Evolutionary conservation across 2,888 invertebrate genomes (phyloP), one percentile per base, ranked within the genome.

Genomic region (Drosophila kuntzei): DNA sequence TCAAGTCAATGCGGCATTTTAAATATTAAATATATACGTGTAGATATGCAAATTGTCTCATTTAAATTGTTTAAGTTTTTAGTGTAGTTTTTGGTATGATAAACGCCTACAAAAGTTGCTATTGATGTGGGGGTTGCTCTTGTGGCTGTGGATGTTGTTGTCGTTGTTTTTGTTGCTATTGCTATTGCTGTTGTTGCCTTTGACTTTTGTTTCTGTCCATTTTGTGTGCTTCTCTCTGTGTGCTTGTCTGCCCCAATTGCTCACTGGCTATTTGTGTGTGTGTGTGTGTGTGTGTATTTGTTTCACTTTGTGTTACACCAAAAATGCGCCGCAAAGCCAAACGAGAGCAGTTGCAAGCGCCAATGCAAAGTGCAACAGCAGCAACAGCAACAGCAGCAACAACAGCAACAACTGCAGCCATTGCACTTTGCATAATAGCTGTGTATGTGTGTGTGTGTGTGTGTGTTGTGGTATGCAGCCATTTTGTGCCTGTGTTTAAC

Each of bases 291-390:
- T 65, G 37, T 14, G 22, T 29, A 43, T 79, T 85, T 71, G 76
- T 73, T 76, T 79, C 87, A 88, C 82, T 88, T 75, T 89, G 89
- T 87, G 89, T 83, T 74, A 76, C 76, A 85, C 84, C 89, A 89
- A 89, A 85, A 85, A 89, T 85, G 85, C 85, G 87, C 89, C 89
- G 74, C 89, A 85, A 83, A 83, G 87, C 87, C 89, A 83, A 83
- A 82, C 89, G 82, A 88, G 89, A 75, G 66, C 72, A 58, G 69
- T 44, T 64, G 80, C 62, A 71, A 53, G 63, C 75, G 65, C 57
- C 69, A 78, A 78, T 81, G 77, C 69, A 84, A 84, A 70, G 76
- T 87, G 87, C 72, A 68, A 29, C 64, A 60, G 55, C 67, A 72
- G 20, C 79, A 51, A 11, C 81, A 69, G 7, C 70, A 61, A 49